A percentile compares a stretch with the other conserved stretches of the same genome.
Evolutionary conservation across 2,797 vertebrate genomes (phyloP).

Genomic region (Sphaeramia orbicularis): DNA sequence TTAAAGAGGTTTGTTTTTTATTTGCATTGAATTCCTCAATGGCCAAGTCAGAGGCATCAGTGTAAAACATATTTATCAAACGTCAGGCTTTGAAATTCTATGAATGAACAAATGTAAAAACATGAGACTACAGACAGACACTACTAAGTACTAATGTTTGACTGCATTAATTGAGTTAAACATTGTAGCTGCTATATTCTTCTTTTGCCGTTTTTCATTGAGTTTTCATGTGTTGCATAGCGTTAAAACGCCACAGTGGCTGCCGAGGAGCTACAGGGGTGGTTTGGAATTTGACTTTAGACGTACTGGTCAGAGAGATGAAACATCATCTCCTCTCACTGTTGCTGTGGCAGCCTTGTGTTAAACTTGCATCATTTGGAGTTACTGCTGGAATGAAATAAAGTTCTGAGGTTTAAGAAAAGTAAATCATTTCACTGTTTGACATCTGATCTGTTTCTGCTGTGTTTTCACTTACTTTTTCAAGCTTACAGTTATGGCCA

Average conservation of each 20-base stretch:
- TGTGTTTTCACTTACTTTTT: neutral
- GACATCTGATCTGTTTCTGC: neutral
- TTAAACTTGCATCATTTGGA: slow-evolving; percentile 83
- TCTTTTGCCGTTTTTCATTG: slow-evolving; percentile 73
- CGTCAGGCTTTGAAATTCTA: slow-evolving; percentile 54
- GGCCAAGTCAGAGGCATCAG: slow-evolving; percentile 55
- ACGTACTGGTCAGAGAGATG: slow-evolving; percentile 43
- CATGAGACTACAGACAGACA: slow-evolving; percentile 43
- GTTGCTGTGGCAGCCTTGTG: slow-evolving; percentile 69
- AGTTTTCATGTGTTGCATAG: slow-evolving; percentile 68
- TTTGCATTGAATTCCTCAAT: slow-evolving; percentile 67
- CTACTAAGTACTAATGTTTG: slow-evolving; percentile 79
- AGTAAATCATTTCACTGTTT: neutral
- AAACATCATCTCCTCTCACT: slow-evolving; percentile 48
- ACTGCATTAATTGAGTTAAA: slow-evolving; percentile 67
- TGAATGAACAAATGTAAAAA: slow-evolving; percentile 55
- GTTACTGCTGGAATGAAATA: slow-evolving; percentile 88
- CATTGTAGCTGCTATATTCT: slow-evolving; percentile 78
- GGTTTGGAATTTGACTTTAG: slow-evolving; percentile 41
- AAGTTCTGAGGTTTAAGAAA: slow-evolving; percentile 84
- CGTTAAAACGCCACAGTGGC: slow-evolving; percentile 63
- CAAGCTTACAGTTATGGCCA: too few relatives aligned
- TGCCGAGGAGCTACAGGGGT: slow-evolving; percentile 46
- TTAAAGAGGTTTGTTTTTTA: slow-evolving; percentile 52
- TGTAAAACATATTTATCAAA: slow-evolving; percentile 67